These are phyloP conservation scores for Trachelus stipa DNA, from an alignment of 2,888 invertebrate species.

Conservation along the genomic window DNA sequence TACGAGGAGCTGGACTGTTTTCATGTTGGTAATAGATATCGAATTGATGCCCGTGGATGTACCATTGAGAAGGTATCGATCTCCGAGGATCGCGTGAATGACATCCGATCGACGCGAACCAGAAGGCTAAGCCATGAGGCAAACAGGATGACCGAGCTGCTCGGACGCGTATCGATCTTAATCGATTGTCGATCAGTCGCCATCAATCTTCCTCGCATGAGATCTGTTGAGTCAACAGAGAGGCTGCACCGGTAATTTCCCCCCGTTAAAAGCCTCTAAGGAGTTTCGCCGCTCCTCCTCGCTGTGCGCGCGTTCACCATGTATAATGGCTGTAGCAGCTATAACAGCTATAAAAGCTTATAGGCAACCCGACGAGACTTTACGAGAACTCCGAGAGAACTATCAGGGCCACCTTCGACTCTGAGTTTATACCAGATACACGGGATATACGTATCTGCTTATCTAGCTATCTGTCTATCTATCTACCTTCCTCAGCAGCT, in stretches of 20 bases:
- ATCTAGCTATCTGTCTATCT: not conserved
- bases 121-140: constrained; percentile 14
- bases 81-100: not conserved
- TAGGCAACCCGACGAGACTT: not conserved
- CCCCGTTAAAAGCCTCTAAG: constrained; percentile 20
- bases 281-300: constrained; percentile 7
- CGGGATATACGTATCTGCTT: not conserved
- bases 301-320: not conserved
- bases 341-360: not conserved
- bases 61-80: not conserved
- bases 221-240: constrained; percentile 36
- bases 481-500: not conserved
- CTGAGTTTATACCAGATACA: not conserved
- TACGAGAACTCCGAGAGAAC: not conserved
- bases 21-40: not conserved
- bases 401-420: not conserved
- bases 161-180: constrained; percentile 48
- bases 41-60: not conserved
- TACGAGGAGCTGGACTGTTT: not conserved
- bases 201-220: constrained; percentile 45
- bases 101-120: constrained; percentile 5
- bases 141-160: constrained; percentile 24
- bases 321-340: not conserved
- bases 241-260: constrained; percentile 29
- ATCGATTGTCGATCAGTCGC: constrained; percentile 49